Evolutionary conservation across 1,140 invertebrate genomes (phyloP).

Genomic region (Gryllus bimaculatus): DNA sequence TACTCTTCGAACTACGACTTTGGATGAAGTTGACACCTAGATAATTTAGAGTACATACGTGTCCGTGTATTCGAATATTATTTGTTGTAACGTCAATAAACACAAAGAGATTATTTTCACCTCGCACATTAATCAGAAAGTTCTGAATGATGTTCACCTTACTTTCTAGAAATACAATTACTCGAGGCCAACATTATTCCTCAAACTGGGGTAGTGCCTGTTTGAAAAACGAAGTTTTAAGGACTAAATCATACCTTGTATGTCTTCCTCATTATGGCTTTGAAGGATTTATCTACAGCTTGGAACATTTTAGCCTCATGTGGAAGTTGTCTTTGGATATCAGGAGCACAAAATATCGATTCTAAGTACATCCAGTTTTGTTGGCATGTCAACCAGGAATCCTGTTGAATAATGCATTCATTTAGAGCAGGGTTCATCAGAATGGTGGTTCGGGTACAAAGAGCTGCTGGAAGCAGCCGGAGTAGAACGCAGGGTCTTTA

Average conservation of each 20-base stretch:
- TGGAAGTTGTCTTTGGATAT: slow-evolving; percentile 78
- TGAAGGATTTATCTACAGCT: slow-evolving; percentile 76
- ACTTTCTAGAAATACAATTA: too few species aligned
- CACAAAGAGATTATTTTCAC: too few species aligned
- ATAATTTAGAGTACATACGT: too few species aligned
- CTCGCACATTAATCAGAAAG: too few species aligned
- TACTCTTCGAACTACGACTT: too few species aligned
- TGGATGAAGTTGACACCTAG: too few species aligned
- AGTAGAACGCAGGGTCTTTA: too few species aligned
- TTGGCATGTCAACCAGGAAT: slow-evolving; percentile 75
- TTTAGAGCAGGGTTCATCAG: background rate
- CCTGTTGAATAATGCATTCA: slow-evolving; percentile 38
- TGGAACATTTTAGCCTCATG: slow-evolving; percentile 74
- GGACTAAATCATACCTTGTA: slow-evolving; percentile 43
- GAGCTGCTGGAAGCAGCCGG: too few species aligned
- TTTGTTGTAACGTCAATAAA: too few species aligned
- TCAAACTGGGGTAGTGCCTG: slow-evolving; percentile 41
- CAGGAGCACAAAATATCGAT: slow-evolving; percentile 80
- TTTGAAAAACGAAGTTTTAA: slow-evolving; percentile 49
- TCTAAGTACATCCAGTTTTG: slow-evolving; percentile 79
- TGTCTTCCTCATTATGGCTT: slow-evolving; percentile 67
- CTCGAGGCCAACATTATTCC: too few species aligned
- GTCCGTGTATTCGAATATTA: too few species aligned
- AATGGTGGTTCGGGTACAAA: background rate
- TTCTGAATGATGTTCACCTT: too few species aligned